Conservation (phyloP, 2,888 invertebrate genomes). For the Mellilla xanthometata region DNA sequence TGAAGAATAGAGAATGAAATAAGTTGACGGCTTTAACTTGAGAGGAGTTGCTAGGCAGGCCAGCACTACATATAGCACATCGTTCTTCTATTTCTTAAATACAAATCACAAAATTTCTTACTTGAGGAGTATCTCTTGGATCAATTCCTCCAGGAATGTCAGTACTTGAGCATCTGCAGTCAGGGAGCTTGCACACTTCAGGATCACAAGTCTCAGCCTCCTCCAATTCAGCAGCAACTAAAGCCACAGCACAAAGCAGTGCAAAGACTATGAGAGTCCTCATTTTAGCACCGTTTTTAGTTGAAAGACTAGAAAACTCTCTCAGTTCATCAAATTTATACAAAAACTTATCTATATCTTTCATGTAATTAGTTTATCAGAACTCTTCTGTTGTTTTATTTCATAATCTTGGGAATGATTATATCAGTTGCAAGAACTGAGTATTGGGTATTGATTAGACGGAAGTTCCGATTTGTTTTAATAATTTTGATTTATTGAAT, state of each 20-base stretch:
- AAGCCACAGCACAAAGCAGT: constrained; percentile 12
- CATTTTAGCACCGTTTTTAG: neutral
- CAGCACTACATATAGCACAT: no score
- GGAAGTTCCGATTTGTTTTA: no score
- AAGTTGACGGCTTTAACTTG: no score
- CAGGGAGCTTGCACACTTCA: constrained; percentile 71
- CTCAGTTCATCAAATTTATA: neutral
- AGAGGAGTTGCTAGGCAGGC: no score
- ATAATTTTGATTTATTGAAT: no score
- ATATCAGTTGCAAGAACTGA: no score
- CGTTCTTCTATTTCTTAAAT: no score
- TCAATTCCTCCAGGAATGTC: constrained; percentile 70
- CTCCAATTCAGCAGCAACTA: constrained; percentile 29
- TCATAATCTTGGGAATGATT: no score
- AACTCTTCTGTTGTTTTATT: no score
- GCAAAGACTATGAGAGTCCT: constrained; percentile 6
- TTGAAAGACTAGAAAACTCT: neutral
- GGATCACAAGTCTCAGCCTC: constrained; percentile 56
- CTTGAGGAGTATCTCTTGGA: constrained; percentile 76
- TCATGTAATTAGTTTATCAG: no score
- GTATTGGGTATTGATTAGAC: no score
- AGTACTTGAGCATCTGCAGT: constrained; percentile 77
- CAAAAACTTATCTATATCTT: neutral
- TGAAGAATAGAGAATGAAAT: constrained; percentile 48
- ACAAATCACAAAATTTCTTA: constrained; percentile 33